Percentiles rank a stretch among this genome's conserved stretches.
These are phyloP conservation scores for Chrysolina haemoptera DNA, from an alignment of 2,888 invertebrate genomes.

Conservation along the genomic window DNA sequence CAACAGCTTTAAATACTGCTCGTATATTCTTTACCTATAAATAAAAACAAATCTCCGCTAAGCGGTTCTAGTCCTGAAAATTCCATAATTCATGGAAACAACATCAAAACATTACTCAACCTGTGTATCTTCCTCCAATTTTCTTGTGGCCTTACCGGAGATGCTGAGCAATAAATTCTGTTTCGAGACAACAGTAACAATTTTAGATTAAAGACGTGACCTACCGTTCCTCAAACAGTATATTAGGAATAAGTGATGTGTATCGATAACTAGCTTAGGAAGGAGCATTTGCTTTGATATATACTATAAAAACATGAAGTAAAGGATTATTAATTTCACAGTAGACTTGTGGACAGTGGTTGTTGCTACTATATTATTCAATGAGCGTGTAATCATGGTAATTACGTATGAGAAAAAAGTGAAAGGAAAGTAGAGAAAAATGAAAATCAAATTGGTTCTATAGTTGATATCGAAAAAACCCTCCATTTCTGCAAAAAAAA, in stretches of 20 bases:
- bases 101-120: slow-evolving; percentile 30
- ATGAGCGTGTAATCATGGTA: too few relatives aligned
- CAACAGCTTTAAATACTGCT: background rate
- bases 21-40: background rate
- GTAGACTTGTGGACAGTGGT: too few relatives aligned
- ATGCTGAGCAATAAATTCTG: slow-evolving; percentile 31
- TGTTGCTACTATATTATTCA: too few relatives aligned
- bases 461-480: too few relatives aligned
- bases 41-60: background rate
- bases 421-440: too few relatives aligned
- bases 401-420: too few relatives aligned
- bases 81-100: slow-evolving; percentile 35
- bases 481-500: too few relatives aligned
- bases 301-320: background rate
- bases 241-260: slow-evolving; percentile 28
- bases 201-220: slow-evolving; percentile 38
- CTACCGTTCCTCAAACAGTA: slow-evolving; percentile 27
- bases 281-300: background rate
- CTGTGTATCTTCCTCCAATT: slow-evolving; percentile 17
- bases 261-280: background rate
- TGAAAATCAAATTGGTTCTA: too few relatives aligned
- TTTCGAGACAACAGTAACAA: slow-evolving; percentile 28
- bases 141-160: slow-evolving; percentile 15
- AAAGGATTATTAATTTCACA: background rate
- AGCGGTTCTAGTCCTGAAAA: background rate